Percentiles rank a stretch among this genome's conserved stretches.
Conservation (phyloP, 2,888 invertebrate genomes). For the Meliscaeva auricollis region DNA sequence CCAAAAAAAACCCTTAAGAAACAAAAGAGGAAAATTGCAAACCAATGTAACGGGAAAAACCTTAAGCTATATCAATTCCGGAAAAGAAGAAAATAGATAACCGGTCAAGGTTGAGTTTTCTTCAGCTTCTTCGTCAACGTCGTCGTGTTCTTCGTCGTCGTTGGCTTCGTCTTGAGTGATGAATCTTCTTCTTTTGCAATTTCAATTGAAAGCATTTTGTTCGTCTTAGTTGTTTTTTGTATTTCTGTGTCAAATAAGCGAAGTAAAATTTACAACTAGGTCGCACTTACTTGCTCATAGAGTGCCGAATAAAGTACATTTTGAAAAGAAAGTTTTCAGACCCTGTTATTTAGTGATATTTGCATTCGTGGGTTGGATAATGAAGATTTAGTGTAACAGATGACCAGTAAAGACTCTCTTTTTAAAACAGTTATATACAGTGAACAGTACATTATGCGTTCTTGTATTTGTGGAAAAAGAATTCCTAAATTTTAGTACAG, state of each 20-base stretch:
- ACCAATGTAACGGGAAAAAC: conserved; percentile 69
- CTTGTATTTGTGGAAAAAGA: too few relatives aligned
- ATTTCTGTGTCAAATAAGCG: background rate
- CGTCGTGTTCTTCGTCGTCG: background rate
- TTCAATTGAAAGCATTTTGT: conserved; percentile 68
- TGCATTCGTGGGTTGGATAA: too few relatives aligned
- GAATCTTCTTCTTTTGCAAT: conserved; percentile 61
- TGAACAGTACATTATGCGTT: too few relatives aligned
- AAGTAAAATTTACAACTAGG: background rate
- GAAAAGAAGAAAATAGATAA: conserved; percentile 57
- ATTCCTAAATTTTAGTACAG: too few relatives aligned
- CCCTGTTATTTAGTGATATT: too few relatives aligned
- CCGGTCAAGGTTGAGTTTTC: conserved; percentile 68
- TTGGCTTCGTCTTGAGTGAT: conserved; percentile 57
- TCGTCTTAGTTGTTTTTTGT: conserved; percentile 1
- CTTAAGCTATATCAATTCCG: conserved; percentile 58
- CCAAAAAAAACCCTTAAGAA: conserved; percentile 16
- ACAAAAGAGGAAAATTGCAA: conserved; percentile 70
- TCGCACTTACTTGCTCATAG: background rate
- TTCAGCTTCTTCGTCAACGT: background rate
- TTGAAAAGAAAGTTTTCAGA: background rate
- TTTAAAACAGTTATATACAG: too few relatives aligned
- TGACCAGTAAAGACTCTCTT: too few relatives aligned
- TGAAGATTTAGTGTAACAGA: too few relatives aligned
- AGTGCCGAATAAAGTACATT: background rate